Percentiles rank a stretch among this genome's conserved stretches.
Conservation (phyloP, 1,140 invertebrate species). For the Micrasema minimum region DNA sequence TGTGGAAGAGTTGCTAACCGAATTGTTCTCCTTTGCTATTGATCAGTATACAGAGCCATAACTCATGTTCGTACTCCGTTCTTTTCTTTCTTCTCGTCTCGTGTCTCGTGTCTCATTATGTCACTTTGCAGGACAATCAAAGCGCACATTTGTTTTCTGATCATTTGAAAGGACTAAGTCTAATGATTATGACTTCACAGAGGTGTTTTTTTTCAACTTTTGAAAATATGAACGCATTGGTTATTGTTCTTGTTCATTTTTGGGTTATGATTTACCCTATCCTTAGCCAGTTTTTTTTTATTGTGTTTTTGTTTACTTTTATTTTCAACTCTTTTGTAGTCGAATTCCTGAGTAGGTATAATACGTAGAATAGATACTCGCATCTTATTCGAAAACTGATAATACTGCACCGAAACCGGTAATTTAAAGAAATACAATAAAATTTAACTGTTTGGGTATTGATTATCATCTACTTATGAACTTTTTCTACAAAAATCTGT, state of each 20-base stretch:
- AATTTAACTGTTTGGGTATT: too few relatives aligned
- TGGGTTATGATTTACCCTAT: constrained; percentile 1
- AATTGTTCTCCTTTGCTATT: constrained; percentile 35
- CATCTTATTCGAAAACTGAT: too few relatives aligned
- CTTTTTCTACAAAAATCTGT: too few relatives aligned
- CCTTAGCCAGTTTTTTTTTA: too few relatives aligned
- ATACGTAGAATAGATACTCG: too few relatives aligned
- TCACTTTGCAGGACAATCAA: constrained; percentile 20
- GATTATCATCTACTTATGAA: too few relatives aligned
- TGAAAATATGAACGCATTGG: background rate
- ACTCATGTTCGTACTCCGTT: constrained; percentile 37
- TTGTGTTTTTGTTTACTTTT: too few relatives aligned
- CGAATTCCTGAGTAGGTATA: too few relatives aligned
- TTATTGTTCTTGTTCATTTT: constrained; percentile 6
- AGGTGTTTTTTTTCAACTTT: too few relatives aligned
- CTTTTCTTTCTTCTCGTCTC: constrained; percentile 26
- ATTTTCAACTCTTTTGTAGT: too few relatives aligned
- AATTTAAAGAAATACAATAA: too few relatives aligned
- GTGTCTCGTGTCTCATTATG: constrained; percentile 30
- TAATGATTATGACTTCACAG: constrained; percentile 13
- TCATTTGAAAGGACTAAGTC: constrained; percentile 1
- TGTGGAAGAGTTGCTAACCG: constrained; percentile 36
- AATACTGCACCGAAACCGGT: too few relatives aligned
- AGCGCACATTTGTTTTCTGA: constrained; percentile 15
- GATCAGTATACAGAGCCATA: constrained; percentile 42